Base-by-base conservation (phyloP, 2,113 vertebrate genomes). In the Petaurus breviceps region DNA sequence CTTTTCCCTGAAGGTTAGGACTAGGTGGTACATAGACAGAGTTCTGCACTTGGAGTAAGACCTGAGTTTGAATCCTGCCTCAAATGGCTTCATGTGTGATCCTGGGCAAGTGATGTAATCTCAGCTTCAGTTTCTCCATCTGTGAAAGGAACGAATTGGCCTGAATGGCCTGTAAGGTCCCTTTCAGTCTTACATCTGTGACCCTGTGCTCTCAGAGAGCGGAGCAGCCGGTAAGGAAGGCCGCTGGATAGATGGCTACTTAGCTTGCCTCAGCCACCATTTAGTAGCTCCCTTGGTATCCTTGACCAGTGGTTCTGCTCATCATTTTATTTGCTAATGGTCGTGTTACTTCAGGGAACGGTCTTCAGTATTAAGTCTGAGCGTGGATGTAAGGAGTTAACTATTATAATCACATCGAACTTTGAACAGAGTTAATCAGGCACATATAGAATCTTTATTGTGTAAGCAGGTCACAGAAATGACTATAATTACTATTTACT, bases 391-490 rank as follows among this genome's bases (percentile, higher is more conserved):
- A 84, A 43, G 68, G 37, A 84, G n/a, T 43, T 84, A 84, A 43
- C 19, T 43, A 23, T 84, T 94, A 55, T 90, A 89, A 37, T n/a
- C 24, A 23, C 93, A 47, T 77, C 89, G 94, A 92, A 50, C 93
- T 68, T 53, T 31, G 3, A 92, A n/a, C 49, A 91, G 54, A 52
- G 54, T 97, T 90, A 51, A 25, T 61, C 50, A 92, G 43, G 43
- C 5, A 1, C 89, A 47, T 90, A 92, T 49, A 95, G 84, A 77
- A 51, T 90, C 55, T 91, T 95, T 26, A 91, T 92, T 90, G 24
- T 90, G 11, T 93, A 94, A 91, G 49, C 89, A 57, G 55, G 90
- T 95, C 77, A 47, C 84, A 24, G 24, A 55, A 89, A 51, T 84
- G 84, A 22, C 10, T 19, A 3, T 51, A 92, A 9, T 90, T 92